Conservation (phyloP, 1,140 invertebrate species). For the Trachelipus rathkii region DNA sequence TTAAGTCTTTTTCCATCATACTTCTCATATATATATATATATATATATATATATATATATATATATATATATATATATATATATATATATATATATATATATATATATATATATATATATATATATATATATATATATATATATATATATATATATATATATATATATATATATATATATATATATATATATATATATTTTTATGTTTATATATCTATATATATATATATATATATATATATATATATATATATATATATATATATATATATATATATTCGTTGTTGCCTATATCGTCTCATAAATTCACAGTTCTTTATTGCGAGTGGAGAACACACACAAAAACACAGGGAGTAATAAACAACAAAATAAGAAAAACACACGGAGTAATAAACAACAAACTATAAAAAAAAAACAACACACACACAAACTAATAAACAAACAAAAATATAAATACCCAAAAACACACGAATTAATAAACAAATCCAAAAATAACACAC, state of each 20-base stretch:
- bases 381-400: too few relatives aligned
- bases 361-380: too few relatives aligned
- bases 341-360: too few relatives aligned
- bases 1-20: too few relatives aligned
- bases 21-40: conserved; percentile 17
- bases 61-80: conserved; percentile 23
- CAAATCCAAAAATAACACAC: too few relatives aligned
- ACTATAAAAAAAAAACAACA: too few relatives aligned
- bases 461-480: too few relatives aligned
- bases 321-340: too few relatives aligned
- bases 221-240: conserved; percentile 31
- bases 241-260: conserved; percentile 25
- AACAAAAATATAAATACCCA: too few relatives aligned
- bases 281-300: too few relatives aligned
- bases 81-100: conserved; percentile 25
- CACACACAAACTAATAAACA: too few relatives aligned
- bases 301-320: too few relatives aligned
- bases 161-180: conserved; percentile 26
- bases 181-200: conserved; percentile 20
- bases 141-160: background rate
- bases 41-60: conserved; percentile 22
- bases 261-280: conserved; percentile 21
- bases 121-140: conserved; percentile 23
- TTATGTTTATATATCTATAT: conserved; percentile 17
- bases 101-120: conserved; percentile 29